These are phyloP conservation scores for Ecliptopera silaceata DNA, from an alignment of 2,888 invertebrate species.

Conservation along the genomic window DNA sequence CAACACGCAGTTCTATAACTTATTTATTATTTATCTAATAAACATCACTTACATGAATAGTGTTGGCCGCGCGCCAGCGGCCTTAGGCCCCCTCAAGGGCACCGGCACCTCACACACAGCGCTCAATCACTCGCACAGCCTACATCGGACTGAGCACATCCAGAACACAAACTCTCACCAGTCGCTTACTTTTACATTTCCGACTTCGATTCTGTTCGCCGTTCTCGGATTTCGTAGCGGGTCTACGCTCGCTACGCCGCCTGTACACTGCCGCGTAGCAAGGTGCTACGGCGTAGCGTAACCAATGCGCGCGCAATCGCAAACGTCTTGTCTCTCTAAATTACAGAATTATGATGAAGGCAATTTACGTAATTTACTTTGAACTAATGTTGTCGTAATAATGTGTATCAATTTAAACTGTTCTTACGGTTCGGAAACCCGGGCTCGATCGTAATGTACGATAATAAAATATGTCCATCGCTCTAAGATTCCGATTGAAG, in stretches of 20 bases:
- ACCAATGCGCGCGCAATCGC: constrained; percentile 12
- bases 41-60: constrained; percentile 15
- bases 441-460: neutral
- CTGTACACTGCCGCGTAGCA: constrained; percentile 5
- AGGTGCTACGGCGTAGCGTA: constrained; percentile 1
- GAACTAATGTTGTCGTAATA: constrained; percentile 1
- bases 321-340: constrained; percentile 12
- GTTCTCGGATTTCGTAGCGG: neutral
- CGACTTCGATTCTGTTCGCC: neutral
- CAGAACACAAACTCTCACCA: neutral
- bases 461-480: no score
- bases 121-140: neutral
- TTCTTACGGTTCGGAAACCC: neutral
- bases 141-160: neutral
- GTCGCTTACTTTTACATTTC: neutral
- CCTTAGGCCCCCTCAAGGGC: neutral
- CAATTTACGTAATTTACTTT: constrained; percentile 9
- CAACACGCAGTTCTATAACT: neutral
- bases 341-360: constrained; percentile 14
- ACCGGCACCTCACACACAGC: neutral
- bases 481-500: no score
- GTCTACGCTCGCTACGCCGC: neutral
- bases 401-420: neutral
- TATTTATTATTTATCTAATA: constrained; percentile 6
- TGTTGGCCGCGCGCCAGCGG: constrained; percentile 1